phyloP scores from a whole-genome alignment of 2,797 vertebrate species.

The Acropternis orthonyx region DNA sequence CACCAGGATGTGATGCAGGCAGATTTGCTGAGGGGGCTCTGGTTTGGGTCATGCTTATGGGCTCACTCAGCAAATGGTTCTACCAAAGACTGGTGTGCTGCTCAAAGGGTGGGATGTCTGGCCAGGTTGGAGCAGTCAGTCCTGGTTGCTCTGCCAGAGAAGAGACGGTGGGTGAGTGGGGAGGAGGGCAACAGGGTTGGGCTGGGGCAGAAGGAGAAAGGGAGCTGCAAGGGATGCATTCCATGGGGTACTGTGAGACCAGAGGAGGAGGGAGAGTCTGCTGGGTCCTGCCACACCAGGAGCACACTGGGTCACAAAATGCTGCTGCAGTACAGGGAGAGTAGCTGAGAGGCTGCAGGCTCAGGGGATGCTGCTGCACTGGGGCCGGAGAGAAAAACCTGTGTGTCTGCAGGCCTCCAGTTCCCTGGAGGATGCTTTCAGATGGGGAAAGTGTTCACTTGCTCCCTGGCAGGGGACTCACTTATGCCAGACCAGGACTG shows the following conservation, averaged over 20 bases:
- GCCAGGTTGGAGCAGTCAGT: not conserved
- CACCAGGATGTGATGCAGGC: not conserved
- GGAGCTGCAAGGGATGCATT: not conserved
- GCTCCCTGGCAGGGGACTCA: not conserved
- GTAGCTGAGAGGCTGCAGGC: not conserved
- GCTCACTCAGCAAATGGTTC: not conserved
- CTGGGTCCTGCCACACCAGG: not conserved
- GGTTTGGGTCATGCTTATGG: fast-evolving
- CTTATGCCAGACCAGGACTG: not conserved
- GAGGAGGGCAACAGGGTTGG: not conserved
- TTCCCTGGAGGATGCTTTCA: not conserved
- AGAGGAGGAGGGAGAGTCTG: not conserved
- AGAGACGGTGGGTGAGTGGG: fast-evolving
- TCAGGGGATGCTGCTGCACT: not conserved
- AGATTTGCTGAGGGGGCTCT: not conserved
- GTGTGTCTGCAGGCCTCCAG: not conserved
- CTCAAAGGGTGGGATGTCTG: not conserved
- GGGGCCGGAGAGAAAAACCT: not conserved
- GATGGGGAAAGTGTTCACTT: not conserved
- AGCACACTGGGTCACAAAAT: not conserved
- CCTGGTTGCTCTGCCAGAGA: not conserved
- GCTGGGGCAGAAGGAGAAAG: not conserved
- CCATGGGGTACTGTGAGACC: not conserved
- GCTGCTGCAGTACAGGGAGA: not conserved
- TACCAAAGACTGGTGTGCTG: not conserved